phyloP scores from a whole-genome alignment of 37 sponge, comb jelly and placozoan genomes.

The Chondrosia reniformis region DNA sequence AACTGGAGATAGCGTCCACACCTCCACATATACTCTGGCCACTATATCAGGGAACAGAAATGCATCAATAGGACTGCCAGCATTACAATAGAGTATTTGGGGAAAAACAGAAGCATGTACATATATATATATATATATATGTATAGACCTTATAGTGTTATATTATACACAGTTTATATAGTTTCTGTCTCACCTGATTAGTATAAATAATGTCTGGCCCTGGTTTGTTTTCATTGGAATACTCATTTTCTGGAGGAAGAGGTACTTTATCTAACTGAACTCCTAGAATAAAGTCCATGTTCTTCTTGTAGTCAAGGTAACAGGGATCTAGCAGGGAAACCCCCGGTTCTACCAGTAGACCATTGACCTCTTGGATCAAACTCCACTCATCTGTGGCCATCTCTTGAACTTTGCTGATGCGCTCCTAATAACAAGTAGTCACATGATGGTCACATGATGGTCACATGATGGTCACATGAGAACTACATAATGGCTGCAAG shows the following conservation, averaged over 20 bases:
- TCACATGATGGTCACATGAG: no score
- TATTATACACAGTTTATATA: no score
- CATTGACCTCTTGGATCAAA: conserved; percentile 1
- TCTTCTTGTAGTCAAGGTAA: neutral
- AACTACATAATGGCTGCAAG: no score
- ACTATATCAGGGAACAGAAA: neutral
- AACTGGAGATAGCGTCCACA: conserved; percentile 4
- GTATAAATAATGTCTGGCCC: conserved; percentile 17
- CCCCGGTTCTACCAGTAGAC: conserved; percentile 3
- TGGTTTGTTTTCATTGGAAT: neutral
- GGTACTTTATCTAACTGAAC: neutral
- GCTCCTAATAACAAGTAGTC: neutral
- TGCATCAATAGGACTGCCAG: neutral
- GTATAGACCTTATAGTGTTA: no score
- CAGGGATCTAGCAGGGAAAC: conserved; percentile 10
- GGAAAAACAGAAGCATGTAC: neutral
- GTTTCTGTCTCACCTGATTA: conserved; percentile 15
- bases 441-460: neutral
- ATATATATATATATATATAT: neutral
- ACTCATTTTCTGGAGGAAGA: conserved; percentile 1
- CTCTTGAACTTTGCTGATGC: conserved; percentile 7
- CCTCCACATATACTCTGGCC: conserved; percentile 24
- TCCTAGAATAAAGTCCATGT: neutral
- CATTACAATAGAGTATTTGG: neutral
- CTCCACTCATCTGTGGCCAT: conserved; percentile 14